A percentile compares a stretch with the other conserved stretches of the same genome.
phyloP scores from a whole-genome alignment of 2,888 invertebrate genomes.

The Thysanoteuthis rhombus region DNA sequence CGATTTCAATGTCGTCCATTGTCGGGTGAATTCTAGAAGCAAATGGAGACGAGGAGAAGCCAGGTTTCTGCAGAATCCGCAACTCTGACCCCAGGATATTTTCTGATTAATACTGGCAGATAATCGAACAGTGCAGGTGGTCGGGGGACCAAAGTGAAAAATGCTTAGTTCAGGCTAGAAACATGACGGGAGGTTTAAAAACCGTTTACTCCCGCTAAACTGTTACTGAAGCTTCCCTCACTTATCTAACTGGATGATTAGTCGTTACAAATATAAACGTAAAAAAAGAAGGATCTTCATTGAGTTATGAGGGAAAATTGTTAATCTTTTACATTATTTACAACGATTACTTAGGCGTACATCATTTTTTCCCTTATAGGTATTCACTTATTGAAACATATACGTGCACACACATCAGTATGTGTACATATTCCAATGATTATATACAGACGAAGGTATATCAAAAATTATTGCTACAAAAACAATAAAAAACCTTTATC shows the following conservation, averaged over 20 bases:
- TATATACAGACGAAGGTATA: too few species aligned
- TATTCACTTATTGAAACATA: too few species aligned
- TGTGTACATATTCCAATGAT: too few species aligned
- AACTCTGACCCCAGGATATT: background rate
- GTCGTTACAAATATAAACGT: background rate
- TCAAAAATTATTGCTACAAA: too few species aligned
- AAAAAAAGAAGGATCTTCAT: background rate
- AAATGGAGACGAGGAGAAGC: background rate
- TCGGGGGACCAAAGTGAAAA: background rate
- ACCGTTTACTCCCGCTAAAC: background rate
- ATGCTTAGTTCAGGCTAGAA: background rate
- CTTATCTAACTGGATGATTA: background rate
- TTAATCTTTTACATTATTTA: background rate
- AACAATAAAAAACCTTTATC: too few species aligned
- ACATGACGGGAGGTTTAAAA: background rate
- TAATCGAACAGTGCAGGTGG: slow-evolving; percentile 12
- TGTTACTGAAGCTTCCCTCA: background rate
- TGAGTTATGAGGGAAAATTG: background rate
- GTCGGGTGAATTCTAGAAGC: background rate
- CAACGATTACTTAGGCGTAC: background rate
- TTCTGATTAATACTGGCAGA: background rate
- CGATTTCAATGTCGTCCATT: background rate
- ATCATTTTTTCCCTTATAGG: too few species aligned
- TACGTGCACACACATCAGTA: too few species aligned
- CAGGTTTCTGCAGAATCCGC: background rate